These are phyloP conservation scores for Aelia acuminata DNA, from an alignment of 2,888 invertebrate genomes.

Conservation along the genomic window DNA sequence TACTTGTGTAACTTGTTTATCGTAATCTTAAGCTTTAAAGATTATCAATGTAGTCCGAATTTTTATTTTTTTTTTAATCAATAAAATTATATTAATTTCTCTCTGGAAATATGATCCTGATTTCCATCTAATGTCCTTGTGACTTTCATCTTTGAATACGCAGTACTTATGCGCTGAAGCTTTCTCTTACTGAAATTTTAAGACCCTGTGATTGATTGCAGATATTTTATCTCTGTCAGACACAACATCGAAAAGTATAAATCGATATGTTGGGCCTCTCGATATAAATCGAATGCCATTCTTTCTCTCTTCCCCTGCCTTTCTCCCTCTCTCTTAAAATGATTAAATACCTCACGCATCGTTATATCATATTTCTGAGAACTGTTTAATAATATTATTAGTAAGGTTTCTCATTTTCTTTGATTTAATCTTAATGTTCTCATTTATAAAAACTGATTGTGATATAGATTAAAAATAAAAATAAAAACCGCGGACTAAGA, in stretches of 20 bases:
- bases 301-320: neutral
- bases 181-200: conserved; percentile 31
- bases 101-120: neutral
- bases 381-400: too few relatives aligned
- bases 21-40: too few relatives aligned
- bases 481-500: too few relatives aligned
- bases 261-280: conserved; percentile 18
- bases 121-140: neutral
- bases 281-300: conserved; percentile 41
- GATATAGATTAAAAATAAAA: too few relatives aligned
- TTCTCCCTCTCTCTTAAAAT: neutral
- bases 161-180: neutral
- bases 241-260: conserved; percentile 20
- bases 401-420: neutral
- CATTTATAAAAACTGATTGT: too few relatives aligned
- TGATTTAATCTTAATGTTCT: too few relatives aligned
- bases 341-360: conserved; percentile 12
- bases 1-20: too few relatives aligned
- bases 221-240: conserved; percentile 28
- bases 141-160: neutral
- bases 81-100: neutral
- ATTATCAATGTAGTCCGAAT: neutral
- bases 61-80: neutral
- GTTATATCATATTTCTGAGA: neutral
- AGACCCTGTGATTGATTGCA: neutral